Evolutionary conservation across 2,113 vertebrate genomes (phyloP), one percentile per base, ranked within the genome.

Genomic region (Chaetops frenatus): DNA sequence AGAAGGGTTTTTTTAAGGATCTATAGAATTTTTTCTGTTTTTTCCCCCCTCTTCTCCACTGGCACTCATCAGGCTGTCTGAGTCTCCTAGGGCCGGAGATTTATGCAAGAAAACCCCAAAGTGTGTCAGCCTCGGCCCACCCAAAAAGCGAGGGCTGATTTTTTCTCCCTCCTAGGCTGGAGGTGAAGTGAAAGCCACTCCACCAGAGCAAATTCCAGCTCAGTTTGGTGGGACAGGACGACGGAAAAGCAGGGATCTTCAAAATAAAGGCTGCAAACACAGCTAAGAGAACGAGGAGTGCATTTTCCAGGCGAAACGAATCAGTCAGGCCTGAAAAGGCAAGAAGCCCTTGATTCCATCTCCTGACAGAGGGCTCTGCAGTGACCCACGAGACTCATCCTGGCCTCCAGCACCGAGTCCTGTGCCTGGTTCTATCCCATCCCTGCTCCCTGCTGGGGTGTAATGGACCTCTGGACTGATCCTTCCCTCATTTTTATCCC

Each of bases 401-500:
- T 40, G 35, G 28, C 40, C 29, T 60, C 73, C 66, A 61, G 29
- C 47, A 15, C 15, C 3, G 10, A 3, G 2, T 45, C 42, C 64
- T 77, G 12, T 12, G 31, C 60, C 53, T 56, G 5, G 1, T 22
- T 44, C 61, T 33, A 7, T 22, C 8, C 25, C 54, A 2, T 33
- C 51, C 53, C 61, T 58, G 7, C 31, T 57, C 51, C 83, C 28
- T n/a, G 44, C 47, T n/a, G 35, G 13, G 36, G 2, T 35, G 58
- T 42, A 22, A 67, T 0, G 1, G 9, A 35, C 6, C 35, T 48
- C 56, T 15, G 47, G 3, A 0, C 31, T 20, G 0, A 25, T 31
- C 53, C 23, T 60, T 10, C 33, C 25, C 38, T 50, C 13, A 0
- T 62, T 76, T 79, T 35, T 31, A 2, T 15, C 25, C 28, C n/a